Evolutionary conservation across 2,888 invertebrate species (phyloP), one percentile per base, ranked within the genome.

Genomic region (Dromius quadrimaculatus): DNA sequence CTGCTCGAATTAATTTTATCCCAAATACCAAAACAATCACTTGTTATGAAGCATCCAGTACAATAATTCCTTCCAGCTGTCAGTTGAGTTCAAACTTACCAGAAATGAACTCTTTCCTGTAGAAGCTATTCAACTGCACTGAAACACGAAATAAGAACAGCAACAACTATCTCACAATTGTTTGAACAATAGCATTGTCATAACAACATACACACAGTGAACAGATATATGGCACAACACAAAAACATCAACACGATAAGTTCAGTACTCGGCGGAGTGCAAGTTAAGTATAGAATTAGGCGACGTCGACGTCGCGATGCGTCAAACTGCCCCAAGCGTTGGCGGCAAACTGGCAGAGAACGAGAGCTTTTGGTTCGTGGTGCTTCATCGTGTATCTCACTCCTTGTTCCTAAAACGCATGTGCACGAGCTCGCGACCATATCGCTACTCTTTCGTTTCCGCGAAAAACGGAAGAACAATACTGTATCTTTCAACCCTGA

Each of bases 261-360:
- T 2, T 1, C 15, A n/a, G 13, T 5, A 11, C 8, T 41, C 6
- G 13, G 41, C 28, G 13, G 50, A 54, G n/a, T 28, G 15, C 23
- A 15, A 20, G 47, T 11, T 4, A 38, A 4, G 59, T 4, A n/a
- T n/a, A 36, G 34, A 9, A 13, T 32, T 2, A 11, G 13, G n/a
- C 36, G 59, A 59, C 59, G 59, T 9, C 28, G 28, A 6, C 50
- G 50, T 54, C 50, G 38, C 59, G 59, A 15, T 50, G 50, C 79
- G 50, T 32, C 50, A 54, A 17, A 54, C 11, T 54, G 76, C 77
- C 78, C 75, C 75, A 73, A 78, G 76, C 77, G 80, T 79, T 79
- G 78, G 78, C 80, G 80, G 78, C 76, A 77, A 78, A 81, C 81
- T 81, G 80, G 66, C 57, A 47, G 41, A 41, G 57, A 57, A 19